Percentiles rank a stretch among this genome's conserved stretches.
phyloP scores from a whole-genome alignment of 2,113 vertebrate genomes.

The Coptodon rendalli region DNA sequence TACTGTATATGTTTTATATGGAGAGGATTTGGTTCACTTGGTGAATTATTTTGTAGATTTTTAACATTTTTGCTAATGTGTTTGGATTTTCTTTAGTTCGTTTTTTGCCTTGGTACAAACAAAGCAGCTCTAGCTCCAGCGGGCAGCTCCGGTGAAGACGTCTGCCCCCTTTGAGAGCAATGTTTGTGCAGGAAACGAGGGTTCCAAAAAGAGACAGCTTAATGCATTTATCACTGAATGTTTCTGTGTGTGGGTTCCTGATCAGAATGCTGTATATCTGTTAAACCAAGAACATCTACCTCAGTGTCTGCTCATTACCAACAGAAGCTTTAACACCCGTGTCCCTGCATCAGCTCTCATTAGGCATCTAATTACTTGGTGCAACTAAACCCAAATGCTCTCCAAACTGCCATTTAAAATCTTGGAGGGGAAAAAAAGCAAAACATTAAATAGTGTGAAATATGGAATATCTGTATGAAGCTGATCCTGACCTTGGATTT shows the following conservation, averaged over 20 bases:
- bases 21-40: slow-evolving; percentile 21
- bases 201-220: background rate
- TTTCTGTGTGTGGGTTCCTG: slow-evolving; percentile 25
- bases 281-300: slow-evolving; percentile 66
- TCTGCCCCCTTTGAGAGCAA: background rate
- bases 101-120: slow-evolving; percentile 36
- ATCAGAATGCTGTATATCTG: slow-evolving; percentile 66
- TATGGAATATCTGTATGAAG: background rate
- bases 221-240: slow-evolving; percentile 24
- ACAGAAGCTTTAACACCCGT: slow-evolving; percentile 46
- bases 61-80: slow-evolving; percentile 32
- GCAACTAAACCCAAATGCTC: background rate
- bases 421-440: background rate
- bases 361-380: background rate
- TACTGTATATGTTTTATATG: slow-evolving; percentile 53
- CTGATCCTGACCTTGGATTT: background rate
- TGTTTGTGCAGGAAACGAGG: background rate
- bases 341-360: background rate
- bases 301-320: slow-evolving; percentile 56
- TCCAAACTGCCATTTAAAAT: background rate
- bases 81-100: background rate
- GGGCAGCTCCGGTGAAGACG: slow-evolving; percentile 5
- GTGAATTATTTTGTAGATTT: slow-evolving; percentile 54
- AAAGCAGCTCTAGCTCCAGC: background rate
- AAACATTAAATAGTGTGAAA: background rate